A percentile compares a stretch with the other conserved stretches of the same genome.
phyloP scores from a whole-genome alignment of 2,113 vertebrate genomes.

The Panthera leo region DNA sequence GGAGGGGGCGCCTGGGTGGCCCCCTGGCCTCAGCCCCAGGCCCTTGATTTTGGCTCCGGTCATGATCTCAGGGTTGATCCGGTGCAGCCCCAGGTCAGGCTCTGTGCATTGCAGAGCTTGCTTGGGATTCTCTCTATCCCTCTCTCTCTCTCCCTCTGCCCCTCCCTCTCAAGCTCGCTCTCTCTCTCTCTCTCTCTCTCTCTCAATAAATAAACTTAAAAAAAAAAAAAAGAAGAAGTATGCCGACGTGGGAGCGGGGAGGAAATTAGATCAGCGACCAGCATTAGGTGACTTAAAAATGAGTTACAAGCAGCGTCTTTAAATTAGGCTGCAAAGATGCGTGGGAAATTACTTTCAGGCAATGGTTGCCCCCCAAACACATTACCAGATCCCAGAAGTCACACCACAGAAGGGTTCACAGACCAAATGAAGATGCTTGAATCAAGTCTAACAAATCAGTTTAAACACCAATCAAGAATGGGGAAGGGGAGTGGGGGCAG shows the following conservation, averaged over 20 bases:
- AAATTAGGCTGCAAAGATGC: neutral
- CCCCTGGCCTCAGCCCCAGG: too few relatives aligned
- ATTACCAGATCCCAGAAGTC: neutral
- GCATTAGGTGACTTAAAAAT: neutral
- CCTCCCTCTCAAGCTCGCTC: too few relatives aligned
- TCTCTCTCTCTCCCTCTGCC: too few relatives aligned
- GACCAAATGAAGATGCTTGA: neutral
- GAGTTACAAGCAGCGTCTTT: neutral
- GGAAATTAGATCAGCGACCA: neutral
- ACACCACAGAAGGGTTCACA: neutral
- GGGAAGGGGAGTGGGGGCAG: neutral
- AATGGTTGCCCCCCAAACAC: neutral
- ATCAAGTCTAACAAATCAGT: neutral
- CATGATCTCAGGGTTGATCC: too few relatives aligned
- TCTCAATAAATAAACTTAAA: too few relatives aligned
- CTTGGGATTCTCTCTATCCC: too few relatives aligned
- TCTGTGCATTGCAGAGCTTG: too few relatives aligned
- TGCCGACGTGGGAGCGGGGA: neutral
- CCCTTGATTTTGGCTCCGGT: too few relatives aligned
- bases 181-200: rapidly evolving
- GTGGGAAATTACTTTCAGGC: neutral
- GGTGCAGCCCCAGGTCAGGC: too few relatives aligned
- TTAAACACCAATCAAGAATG: neutral
- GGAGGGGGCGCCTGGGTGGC: too few relatives aligned
- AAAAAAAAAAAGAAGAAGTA: too few relatives aligned